Conservation (phyloP, 2,113 vertebrate genomes). For the Gymnorhina tibicen region DNA sequence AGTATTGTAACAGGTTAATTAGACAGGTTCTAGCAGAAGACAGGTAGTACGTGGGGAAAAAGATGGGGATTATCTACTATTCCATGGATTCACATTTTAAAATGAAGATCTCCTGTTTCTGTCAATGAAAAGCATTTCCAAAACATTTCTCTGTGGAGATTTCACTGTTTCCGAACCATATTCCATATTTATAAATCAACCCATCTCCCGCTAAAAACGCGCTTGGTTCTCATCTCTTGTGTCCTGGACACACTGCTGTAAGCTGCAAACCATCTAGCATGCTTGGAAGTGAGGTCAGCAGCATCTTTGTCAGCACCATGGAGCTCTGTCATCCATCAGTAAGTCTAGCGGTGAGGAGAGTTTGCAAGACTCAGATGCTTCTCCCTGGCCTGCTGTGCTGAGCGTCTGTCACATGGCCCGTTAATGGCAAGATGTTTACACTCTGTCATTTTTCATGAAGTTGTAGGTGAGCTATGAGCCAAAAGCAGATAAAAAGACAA, state of each 20-base stretch:
- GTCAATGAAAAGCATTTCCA: neutral
- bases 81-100: neutral
- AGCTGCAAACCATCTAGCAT: neutral
- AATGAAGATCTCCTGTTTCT: neutral
- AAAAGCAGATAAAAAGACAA: conserved; percentile 23
- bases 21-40: neutral
- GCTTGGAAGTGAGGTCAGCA: neutral
- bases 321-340: conserved; percentile 17
- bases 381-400: conserved; percentile 11
- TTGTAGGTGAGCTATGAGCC: conserved; percentile 5
- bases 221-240: neutral
- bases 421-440: conserved; percentile 33
- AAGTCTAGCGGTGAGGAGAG: neutral
- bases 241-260: neutral
- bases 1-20: neutral
- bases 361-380: conserved; percentile 30
- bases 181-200: neutral
- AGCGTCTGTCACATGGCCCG: conserved; percentile 31
- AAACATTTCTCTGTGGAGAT: neutral
- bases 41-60: neutral
- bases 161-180: neutral
- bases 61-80: neutral
- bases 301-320: neutral
- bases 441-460: conserved; percentile 29
- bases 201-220: neutral